Evolutionary conservation across 2,888 invertebrate genomes (phyloP), one percentile per base, ranked within the genome.

Genomic region (Tenthredo livida): DNA sequence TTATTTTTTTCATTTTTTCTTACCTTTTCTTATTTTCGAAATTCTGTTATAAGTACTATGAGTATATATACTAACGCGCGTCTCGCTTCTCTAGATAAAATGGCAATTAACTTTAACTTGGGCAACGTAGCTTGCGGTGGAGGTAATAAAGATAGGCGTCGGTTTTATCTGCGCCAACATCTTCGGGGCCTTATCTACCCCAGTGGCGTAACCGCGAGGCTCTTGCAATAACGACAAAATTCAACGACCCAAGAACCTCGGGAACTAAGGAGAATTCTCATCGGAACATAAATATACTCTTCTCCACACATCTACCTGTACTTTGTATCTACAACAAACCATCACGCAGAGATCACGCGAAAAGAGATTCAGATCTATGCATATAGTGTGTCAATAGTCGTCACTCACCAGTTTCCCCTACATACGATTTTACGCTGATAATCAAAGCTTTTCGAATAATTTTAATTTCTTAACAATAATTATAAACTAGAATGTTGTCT

Each of bases 121-220:
- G 88, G 88, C 88, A 89, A 89, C 86, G 85, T 86, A 86, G 87
- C 87, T 87, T 86, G 86, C 88, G 88, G 86, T 87, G 90, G 87
- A 89, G 90, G 92, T 90, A 92, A 93, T 93, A 93, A 93, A 93
- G 93, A 93, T 93, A 93, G 89, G 87, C 88, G 89, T 83, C 83
- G 83, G 83, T 65, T 83, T 65, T 92, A 91, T 92, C 91, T 90
- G 87, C 88, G 90, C 89, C 88, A 90, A 91, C 91, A 90, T 92
- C 90, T 90, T 87, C 87, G 86, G 87, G 87, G 86, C 88, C 87
- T 91, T 91, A 91, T 91, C 91, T 87, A 43, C 83, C 83, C 83
- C 84, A 77, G 80, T 86, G 84, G 83, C 85, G 87, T 85, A 85
- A 85, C 47, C 86, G 80, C 37, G 80, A 2, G 40, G 25, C 40